Conservation (phyloP, 2,888 invertebrate species). For the Lasioglossum vierecki region DNA sequence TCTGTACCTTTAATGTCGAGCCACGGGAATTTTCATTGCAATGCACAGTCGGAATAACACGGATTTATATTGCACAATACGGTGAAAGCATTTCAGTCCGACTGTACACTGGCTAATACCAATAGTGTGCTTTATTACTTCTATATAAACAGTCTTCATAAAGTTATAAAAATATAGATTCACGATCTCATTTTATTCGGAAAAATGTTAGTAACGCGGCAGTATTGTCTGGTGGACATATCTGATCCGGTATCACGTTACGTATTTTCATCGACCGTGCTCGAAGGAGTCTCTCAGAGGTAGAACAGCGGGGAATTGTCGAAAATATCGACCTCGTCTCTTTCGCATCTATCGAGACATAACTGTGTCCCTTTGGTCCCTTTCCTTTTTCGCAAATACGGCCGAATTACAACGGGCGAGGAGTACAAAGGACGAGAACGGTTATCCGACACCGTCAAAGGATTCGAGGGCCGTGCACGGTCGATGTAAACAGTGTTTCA, state of each 20-base stretch:
- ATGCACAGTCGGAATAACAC: too few relatives aligned
- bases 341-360: too few relatives aligned
- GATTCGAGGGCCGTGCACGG: conserved; percentile 29
- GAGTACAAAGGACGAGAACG: background rate
- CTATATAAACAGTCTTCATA: too few relatives aligned
- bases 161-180: too few relatives aligned
- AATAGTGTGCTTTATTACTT: too few relatives aligned
- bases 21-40: too few relatives aligned
- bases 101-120: background rate
- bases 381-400: background rate
- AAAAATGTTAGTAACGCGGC: background rate
- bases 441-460: background rate
- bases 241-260: background rate
- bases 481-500: conserved; percentile 68
- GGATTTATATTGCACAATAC: too few relatives aligned
- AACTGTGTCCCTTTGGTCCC: background rate
- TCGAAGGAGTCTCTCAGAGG: background rate
- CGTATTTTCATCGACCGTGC: background rate
- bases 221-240: background rate
- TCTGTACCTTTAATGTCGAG: too few relatives aligned
- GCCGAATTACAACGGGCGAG: background rate
- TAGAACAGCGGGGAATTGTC: too few relatives aligned
- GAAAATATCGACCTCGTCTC: too few relatives aligned
- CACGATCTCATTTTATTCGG: too few relatives aligned
- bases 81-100: background rate